Base-by-base conservation (phyloP, 64 coral and sea anemone genomes). In the Montipora sp. region DNA sequence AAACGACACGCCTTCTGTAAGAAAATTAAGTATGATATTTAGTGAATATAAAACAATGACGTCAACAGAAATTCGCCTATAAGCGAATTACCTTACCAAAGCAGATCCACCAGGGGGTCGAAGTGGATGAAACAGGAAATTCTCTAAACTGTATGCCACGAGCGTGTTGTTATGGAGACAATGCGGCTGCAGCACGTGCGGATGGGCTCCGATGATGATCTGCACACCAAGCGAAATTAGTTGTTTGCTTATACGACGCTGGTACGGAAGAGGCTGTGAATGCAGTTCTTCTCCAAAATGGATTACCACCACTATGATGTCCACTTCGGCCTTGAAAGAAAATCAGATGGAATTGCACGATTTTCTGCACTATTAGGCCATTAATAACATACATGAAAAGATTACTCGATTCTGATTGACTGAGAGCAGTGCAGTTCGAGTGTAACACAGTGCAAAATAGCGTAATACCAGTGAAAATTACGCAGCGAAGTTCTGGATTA, bases 231-330 rank as follows among this genome's bases (percentile, higher is more conserved):
- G 88, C 11, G 75, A 95, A 58, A 90, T 63, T 0, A 95, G 27
- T 9, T 95, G 81, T 86, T n/a, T 78, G 45, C 59, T 71, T 81
- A 78, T 75, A 48, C 18, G 73, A 27, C 8, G 74, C 61, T 95
- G 88, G 49, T 44, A 71, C 8, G 58, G 53, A 72, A 55, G 20
- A 6, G 88, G 88, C 1, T 20, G 10, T 44, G 3, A 15, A 0
- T 57, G 1, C 8, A 22, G 69, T 75, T 92, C 84, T 5, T 47
- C 2, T 48, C 94, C 94, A 79, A 87, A 95, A 73, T 95, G 94
- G 77, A 95, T 92, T 7, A 77, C 23, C 6, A 95, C 90, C 5
- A 95, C 79, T 55, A 95, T 95, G 10, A 95, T 73, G 65, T 95
- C 94, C 5, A 95, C 94, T n/a, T 92, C 81, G 16, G 67, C 86